phyloP scores from a whole-genome alignment of 2,113 vertebrate species.

The Myocastor coypus region DNA sequence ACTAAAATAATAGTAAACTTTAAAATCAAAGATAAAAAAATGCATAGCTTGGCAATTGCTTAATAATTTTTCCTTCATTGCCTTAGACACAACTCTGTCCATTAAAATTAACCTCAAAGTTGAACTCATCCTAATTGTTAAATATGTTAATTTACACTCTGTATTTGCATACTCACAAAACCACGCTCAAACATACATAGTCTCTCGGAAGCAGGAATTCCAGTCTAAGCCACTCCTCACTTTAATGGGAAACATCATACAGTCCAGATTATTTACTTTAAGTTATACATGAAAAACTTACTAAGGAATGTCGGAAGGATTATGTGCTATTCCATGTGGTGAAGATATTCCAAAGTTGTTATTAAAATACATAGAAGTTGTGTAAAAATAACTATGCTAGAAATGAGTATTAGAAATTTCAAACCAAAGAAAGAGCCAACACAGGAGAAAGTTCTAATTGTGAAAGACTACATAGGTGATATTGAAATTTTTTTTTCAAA shows the following conservation, averaged over 20 bases:
- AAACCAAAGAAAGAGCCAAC: background rate
- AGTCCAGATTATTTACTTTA: background rate
- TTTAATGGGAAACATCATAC: background rate
- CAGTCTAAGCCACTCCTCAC: background rate
- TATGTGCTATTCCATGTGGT: background rate
- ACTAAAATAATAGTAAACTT: background rate
- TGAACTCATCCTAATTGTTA: background rate
- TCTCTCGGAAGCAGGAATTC: background rate
- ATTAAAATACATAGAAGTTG: background rate
- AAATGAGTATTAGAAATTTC: background rate
- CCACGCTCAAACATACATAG: background rate
- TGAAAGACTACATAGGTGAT: background rate
- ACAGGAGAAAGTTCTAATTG: background rate
- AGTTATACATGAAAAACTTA: background rate
- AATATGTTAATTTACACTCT: background rate
- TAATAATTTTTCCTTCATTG: background rate
- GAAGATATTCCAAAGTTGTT: background rate
- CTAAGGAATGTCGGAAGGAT: background rate
- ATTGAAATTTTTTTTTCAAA: background rate
- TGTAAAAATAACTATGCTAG: background rate
- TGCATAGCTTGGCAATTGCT: background rate
- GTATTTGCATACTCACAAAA: background rate
- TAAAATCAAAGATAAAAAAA: background rate
- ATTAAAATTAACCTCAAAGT: background rate
- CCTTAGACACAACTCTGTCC: background rate